Conservation (phyloP, 2,888 invertebrate genomes). For the Halocaridina rubra region DNA sequence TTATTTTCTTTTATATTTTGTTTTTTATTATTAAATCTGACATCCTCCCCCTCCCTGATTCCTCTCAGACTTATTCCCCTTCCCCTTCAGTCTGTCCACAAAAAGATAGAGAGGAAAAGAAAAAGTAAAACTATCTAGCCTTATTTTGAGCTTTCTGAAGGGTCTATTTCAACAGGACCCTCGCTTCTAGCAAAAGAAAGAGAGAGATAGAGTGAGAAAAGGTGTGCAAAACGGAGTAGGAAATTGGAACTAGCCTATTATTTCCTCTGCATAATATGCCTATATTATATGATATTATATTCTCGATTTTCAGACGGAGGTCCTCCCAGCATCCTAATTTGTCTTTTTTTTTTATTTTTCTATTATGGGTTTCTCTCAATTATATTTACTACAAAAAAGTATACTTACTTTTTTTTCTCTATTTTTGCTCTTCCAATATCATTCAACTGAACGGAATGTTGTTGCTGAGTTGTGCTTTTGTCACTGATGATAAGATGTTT, state of each 20-base stretch:
- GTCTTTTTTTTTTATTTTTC: neutral
- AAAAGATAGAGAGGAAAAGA: too few species aligned
- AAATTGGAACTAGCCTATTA: neutral
- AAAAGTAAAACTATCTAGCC: too few species aligned
- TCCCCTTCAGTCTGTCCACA: too few species aligned
- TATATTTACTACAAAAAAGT: too few species aligned
- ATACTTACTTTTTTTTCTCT: too few species aligned
- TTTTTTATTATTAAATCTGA: too few species aligned
- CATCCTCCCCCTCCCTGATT: too few species aligned
- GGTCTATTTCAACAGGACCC: neutral
- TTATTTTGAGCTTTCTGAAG: neutral
- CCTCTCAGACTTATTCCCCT: too few species aligned
- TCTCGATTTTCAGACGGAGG: slow-evolving; percentile 47
- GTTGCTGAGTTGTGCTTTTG: too few species aligned
- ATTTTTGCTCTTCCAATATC: neutral
- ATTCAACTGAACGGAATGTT: slow-evolving; percentile 13
- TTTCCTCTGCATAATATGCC: neutral
- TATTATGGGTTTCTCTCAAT: too few species aligned
- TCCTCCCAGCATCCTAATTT: slow-evolving; percentile 33
- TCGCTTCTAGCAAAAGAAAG: neutral
- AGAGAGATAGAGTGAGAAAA: neutral
- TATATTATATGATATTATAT: neutral
- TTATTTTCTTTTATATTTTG: too few species aligned
- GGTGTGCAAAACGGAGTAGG: neutral
- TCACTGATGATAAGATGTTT: slow-evolving; percentile 13